Base-by-base conservation (phyloP, 2,797 vertebrate genomes). In the Cuculus canorus region DNA sequence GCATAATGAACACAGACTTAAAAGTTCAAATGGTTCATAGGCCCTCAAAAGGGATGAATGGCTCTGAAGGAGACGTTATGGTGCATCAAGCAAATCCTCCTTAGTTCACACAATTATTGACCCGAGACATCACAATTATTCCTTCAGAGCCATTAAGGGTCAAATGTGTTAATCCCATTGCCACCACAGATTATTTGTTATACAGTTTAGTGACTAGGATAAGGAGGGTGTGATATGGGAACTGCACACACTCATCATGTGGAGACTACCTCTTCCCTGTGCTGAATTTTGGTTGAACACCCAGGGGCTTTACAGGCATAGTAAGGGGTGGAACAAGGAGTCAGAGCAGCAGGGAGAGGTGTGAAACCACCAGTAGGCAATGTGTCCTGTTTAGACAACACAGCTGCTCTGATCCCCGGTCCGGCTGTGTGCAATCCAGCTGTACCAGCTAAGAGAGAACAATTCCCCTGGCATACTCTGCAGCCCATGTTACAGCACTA, bases 111-210 rank as follows among this genome's bases (percentile, higher is more conserved):
- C 87, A 95, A 83, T 95, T 95, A 94, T 65, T 95, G 95, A 97
- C 91, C 94, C 86, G 39, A 98, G 92, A 96, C 84, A 75, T 71
- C 61, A 86, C 87, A 90, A 87, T 88, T 94, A 91, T 95, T 86
- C 86, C 88, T 96, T 95, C 87, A 81, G 95, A 96, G 94, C 79
- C 96, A 94, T 94, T 92, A 95, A 94, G 90, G 96, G 90, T 96
- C 94, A 96, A 78, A 84, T 73, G 82, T 83, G 72, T 93, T 97
- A 96, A 97, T 96, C 95, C 95, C 82, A 82, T 85, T 96, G 92
- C 93, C 93, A 90, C 68, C 80, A 77, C 92, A 86, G 89, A 96
- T 96, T 92, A 97, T 94, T 83, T 96, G 92, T 93, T 92, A 93
- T 60, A 92, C 65, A 95, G 63, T 86, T 95, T 96, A 95, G 95